Evolutionary conservation across 64 coral and sea anemone genomes (phyloP), one percentile per base, ranked within the genome.

Genomic region (Porites australiensis): DNA sequence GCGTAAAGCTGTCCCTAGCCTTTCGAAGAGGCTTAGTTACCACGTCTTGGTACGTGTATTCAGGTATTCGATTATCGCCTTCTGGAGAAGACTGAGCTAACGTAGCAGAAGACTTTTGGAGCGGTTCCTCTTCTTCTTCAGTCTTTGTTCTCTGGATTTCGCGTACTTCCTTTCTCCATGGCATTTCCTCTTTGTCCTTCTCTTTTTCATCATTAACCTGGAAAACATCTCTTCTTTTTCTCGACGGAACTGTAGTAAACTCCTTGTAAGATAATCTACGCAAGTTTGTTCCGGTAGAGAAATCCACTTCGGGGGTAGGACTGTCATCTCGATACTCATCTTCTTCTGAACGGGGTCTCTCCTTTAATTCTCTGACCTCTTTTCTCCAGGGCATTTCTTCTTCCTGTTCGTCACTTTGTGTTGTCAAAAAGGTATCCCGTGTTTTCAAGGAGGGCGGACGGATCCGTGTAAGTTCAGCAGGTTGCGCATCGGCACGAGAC

Each of bases 201-300:
- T 23, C 47, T 2, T 86, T 70, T 86, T 70, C 72, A 87, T 16
- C 50, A 50, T 79, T 37, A 4, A 83, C 59, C 11, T 93, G 82
- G 77, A 74, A 75, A 14, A 77, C 61, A n/a, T 93, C 91, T 68
- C 70, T 77, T 67, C 65, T 72, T 54, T 93, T 93, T 76, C 57
- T 70, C 13, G 70, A 48, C 21, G 91, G 91, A 6, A 51, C 75
- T 0, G 64, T 77, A 13, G 71, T 60, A 58, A 93, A 93, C 5
- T 93, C 91, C 58, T 93, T 93, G 72, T 93, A 93, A 2, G 81
- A 84, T 18, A 84, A 50, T 68, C 22, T 84, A 10, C 81, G 81
- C 14, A 84, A 47, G n/a, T 84, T 69, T 64, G 81, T 44, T 3
- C 8, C 48, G 3, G 81, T 4, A 20, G 81, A 84, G 2, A 43